Evolutionary conservation across 2,888 invertebrate species (phyloP).

Genomic region (Aphidoletes aphidimyza): DNA sequence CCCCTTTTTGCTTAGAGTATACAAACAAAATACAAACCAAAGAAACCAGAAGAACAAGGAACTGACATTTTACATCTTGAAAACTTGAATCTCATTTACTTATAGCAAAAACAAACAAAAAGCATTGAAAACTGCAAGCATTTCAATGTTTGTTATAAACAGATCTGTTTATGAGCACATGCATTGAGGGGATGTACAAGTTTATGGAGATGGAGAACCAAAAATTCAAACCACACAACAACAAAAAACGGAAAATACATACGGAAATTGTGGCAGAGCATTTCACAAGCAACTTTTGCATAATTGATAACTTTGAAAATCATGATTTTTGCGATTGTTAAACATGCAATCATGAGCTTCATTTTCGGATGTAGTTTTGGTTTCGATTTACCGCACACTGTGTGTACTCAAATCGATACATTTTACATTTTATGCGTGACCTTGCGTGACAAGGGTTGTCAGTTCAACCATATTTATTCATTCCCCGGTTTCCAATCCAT

Average conservation of each 20-base stretch:
- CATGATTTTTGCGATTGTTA: slow-evolving; percentile 27
- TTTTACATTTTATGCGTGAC: too few species aligned
- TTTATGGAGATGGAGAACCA: not conserved
- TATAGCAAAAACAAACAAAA: not conserved
- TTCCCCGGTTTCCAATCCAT: not conserved
- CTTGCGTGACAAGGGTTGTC: not conserved
- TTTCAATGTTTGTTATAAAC: not conserved
- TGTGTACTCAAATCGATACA: not conserved
- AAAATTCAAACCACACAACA: not conserved
- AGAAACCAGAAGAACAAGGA: not conserved
- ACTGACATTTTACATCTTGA: not conserved
- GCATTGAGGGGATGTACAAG: too few species aligned
- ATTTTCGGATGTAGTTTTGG: not conserved
- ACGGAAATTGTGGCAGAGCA: not conserved
- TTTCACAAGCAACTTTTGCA: not conserved
- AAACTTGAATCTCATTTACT: slow-evolving; percentile 1
- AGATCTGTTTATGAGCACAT: too few species aligned
- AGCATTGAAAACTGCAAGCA: not conserved
- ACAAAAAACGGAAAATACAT: not conserved
- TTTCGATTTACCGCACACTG: not conserved
- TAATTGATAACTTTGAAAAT: slow-evolving; percentile 27
- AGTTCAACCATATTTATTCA: not conserved
- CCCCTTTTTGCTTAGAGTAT: not conserved
- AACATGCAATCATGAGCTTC: not conserved
- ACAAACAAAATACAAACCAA: not conserved